These are phyloP conservation scores for Pelmatolapia mariae DNA, from an alignment of 2,113 vertebrate genomes.

Conservation along the genomic window DNA sequence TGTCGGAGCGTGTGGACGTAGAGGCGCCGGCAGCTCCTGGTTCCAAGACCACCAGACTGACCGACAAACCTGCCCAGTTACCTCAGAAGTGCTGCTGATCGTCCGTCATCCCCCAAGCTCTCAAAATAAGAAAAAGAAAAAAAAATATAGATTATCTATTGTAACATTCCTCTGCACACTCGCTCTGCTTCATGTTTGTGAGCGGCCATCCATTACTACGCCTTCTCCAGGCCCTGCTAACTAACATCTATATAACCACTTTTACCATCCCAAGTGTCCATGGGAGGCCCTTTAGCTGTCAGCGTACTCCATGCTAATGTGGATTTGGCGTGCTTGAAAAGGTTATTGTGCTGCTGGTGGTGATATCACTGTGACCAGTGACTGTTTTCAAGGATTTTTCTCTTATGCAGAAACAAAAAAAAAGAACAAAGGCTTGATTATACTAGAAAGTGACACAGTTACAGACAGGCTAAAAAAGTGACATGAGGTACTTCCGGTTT, in stretches of 20 bases:
- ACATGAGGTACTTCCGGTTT: neutral
- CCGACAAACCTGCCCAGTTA: constrained; percentile 81
- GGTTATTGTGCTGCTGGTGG: neutral
- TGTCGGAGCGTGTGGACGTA: constrained; percentile 89
- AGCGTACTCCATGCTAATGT: neutral
- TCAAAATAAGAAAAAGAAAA: neutral
- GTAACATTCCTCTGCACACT: constrained; percentile 12
- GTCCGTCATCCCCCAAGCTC: neutral
- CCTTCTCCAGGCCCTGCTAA: neutral
- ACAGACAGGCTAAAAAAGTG: neutral
- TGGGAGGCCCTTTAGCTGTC: neutral
- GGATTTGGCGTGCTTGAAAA: neutral
- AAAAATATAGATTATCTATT: neutral
- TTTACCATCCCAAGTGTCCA: neutral
- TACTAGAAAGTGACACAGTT: neutral
- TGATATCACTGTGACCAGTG: neutral
- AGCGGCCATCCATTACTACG: constrained; percentile 7
- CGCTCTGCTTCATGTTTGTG: constrained; percentile 25
- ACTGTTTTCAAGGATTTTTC: neutral
- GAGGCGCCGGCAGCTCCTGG: constrained; percentile 77
- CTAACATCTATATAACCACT: neutral
- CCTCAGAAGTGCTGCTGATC: constrained; percentile 95
- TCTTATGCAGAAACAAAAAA: neutral
- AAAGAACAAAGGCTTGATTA: neutral
- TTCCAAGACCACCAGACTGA: constrained; percentile 82